Evolutionary conservation across 1,140 invertebrate genomes (phyloP).

Genomic region (Anastrepha obliqua): DNA sequence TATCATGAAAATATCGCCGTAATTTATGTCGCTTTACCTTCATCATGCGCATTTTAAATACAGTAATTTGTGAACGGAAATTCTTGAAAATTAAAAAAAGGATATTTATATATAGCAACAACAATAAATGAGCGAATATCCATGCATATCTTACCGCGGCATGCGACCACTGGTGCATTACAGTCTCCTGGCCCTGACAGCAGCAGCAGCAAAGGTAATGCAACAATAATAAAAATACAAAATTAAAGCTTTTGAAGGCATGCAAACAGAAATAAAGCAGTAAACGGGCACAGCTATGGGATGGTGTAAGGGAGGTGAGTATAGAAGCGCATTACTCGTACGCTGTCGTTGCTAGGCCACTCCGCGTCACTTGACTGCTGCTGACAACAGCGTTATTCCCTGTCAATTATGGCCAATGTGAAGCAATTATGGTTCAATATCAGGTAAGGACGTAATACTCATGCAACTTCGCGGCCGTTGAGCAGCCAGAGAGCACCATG

Average conservation of each 20-base stretch:
- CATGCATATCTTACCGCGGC: conserved; percentile 5
- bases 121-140: not conserved
- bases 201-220: not conserved
- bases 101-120: not conserved
- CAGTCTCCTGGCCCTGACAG: not conserved
- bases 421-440: conserved; percentile 44
- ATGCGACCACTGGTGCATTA: not conserved
- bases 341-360: not conserved
- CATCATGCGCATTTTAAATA: conserved; percentile 31
- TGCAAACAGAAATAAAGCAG: not conserved
- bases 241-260: conserved; percentile 3
- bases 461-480: not conserved
- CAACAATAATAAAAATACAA: not conserved
- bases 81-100: not conserved
- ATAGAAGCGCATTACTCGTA: not conserved
- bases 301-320: not conserved
- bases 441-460: not conserved
- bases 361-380: not conserved
- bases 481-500: not conserved
- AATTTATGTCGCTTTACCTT: conserved; percentile 34
- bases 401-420: conserved; percentile 45
- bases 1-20: conserved; percentile 10
- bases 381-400: conserved; percentile 19
- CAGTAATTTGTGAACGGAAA: conserved; percentile 12
- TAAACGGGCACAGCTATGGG: not conserved